Conservation (phyloP, 2,888 invertebrate species). For the Dendrolimus pini region DNA sequence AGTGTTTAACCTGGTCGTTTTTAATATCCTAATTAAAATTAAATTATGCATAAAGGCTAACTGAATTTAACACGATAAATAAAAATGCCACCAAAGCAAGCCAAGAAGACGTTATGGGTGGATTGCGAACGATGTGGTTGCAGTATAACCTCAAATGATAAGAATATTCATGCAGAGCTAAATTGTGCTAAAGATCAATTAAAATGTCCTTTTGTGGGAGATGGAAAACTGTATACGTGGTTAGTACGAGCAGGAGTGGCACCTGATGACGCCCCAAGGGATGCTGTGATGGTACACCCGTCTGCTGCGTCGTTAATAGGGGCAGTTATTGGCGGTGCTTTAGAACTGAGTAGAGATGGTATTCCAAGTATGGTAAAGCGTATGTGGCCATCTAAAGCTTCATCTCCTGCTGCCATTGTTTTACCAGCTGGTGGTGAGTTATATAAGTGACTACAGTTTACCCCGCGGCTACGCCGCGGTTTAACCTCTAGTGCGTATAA, state of each 20-base stretch:
- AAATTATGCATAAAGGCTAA: too few relatives aligned
- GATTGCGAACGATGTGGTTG: conserved; percentile 79
- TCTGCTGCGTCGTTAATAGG: conserved; percentile 53
- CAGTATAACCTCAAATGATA: conserved; percentile 76
- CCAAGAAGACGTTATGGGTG: conserved; percentile 77
- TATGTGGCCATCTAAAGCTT: conserved; percentile 66
- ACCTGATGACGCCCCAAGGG: conserved; percentile 52
- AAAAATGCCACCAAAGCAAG: conserved; percentile 59
- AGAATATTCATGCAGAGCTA: conserved; percentile 65
- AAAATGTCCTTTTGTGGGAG: conserved; percentile 59
- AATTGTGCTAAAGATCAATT: conserved; percentile 70
- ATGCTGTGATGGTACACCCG: conserved; percentile 58
- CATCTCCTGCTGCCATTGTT: conserved; percentile 61
- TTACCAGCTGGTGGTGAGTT: conserved; percentile 55
- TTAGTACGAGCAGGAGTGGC: conserved; percentile 46
- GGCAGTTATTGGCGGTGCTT: conserved; percentile 56
- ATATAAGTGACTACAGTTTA: too few relatives aligned
- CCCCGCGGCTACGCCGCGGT: too few relatives aligned
- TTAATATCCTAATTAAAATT: too few relatives aligned
- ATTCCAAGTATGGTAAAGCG: conserved; percentile 54
- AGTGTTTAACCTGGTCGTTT: too few relatives aligned
- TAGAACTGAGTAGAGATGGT: conserved; percentile 47
- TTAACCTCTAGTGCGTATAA: too few relatives aligned
- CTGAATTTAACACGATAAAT: background rate
- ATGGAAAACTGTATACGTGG: conserved; percentile 48